Percentiles rank a stretch among this genome's conserved stretches.
Evolutionary conservation across 1,140 invertebrate genomes (phyloP).

Genomic region (Zeugodacus cucurbitae): DNA sequence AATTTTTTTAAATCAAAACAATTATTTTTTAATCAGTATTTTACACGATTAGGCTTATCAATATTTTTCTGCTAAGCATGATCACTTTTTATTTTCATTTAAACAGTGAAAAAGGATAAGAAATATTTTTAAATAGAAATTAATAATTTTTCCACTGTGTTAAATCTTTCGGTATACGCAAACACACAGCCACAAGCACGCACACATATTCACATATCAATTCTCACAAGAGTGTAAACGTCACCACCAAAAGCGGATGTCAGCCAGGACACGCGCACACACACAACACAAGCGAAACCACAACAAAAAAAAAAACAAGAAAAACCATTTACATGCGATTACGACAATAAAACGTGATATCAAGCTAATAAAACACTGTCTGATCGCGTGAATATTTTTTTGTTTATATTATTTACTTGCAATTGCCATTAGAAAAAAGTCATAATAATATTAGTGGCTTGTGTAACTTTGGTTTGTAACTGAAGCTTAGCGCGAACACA

Average conservation of each 20-base stretch:
- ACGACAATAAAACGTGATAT: neutral
- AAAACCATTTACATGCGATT: neutral
- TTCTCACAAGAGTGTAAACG: neutral
- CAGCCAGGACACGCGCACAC: slow-evolving; percentile 1
- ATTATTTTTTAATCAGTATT: too few relatives aligned
- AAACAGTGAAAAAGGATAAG: neutral
- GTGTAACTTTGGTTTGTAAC: neutral
- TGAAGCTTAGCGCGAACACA: neutral
- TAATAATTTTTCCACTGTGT: too few relatives aligned
- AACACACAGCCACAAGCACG: neutral
- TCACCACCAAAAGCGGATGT: neutral
- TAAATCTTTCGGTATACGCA: neutral
- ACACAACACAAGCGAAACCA: neutral
- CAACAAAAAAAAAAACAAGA: neutral
- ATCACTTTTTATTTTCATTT: too few relatives aligned
- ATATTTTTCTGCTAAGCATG: too few relatives aligned
- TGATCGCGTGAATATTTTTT: neutral
- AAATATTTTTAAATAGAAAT: neutral
- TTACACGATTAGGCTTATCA: too few relatives aligned
- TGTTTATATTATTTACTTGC: neutral
- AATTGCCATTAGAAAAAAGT: neutral
- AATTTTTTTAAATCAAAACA: too few relatives aligned
- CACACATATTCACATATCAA: neutral
- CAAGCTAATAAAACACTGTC: neutral
- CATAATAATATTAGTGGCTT: neutral